Evolutionary conservation across 2,888 invertebrate species (phyloP), one percentile per base, ranked within the genome.

Genomic region (Amblyjoppa proteus): DNA sequence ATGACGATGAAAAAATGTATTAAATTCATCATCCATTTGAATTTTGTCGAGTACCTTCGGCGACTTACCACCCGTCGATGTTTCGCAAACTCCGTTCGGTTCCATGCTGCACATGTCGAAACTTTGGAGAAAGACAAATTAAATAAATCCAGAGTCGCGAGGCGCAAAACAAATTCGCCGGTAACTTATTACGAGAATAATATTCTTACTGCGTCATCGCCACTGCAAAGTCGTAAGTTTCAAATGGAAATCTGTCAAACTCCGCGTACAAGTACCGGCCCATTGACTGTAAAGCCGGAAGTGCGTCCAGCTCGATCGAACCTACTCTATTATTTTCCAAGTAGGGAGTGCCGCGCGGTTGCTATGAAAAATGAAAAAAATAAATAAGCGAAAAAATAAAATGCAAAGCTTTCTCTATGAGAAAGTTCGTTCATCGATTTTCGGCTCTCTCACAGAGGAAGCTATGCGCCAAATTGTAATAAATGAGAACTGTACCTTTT

Each of bases 241-340:
- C 87, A 75, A 75, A 89, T 20, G 89, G 85, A n/a, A 92, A 88
- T 81, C 87, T 87, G 0, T 51, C 68, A 0, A 69, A 78, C 16
- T 93, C 91, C 4, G 84, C 76, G 31, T 89, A 91, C 61, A 91
- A 91, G 83, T 92, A 92, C 66, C 81, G 73, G n/a, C 88, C 90
- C 89, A 91, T 91, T 4, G 86, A 77, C 1, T 79, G 49, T 28
- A 93, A 41, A 31, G 90, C 90, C 16, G 66, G 41, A 86, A 92
- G 92, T 4, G 91, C 89, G 61, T 93, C 90, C 13, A 87, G 41
- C 71, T 86, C 75, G 1, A 82, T 83, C 1, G 20, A 38, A 3
- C 84, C 83, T 4, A 87, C 4, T 64, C 82, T 86, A 85, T 87
- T 86, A 1, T 90, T 85, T 20, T 89, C 87, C 25, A 92, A 78